Evolutionary conservation across 1,140 invertebrate genomes (phyloP).

Genomic region (Pseudomyrmex dendroicus): DNA sequence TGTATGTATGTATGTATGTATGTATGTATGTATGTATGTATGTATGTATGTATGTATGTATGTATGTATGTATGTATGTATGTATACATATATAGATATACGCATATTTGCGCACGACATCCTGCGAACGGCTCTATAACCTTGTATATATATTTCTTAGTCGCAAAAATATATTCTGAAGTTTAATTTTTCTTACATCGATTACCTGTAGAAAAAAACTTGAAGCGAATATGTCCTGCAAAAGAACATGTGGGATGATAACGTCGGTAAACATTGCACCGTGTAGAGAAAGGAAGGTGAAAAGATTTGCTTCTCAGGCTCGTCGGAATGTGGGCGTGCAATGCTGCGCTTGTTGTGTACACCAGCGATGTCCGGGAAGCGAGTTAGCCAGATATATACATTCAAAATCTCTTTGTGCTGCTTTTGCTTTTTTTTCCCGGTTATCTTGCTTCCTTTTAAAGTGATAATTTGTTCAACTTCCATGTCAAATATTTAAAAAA

Average conservation of each 20-base stretch:
- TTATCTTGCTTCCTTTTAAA: constrained; percentile 51
- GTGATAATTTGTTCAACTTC: constrained; percentile 57
- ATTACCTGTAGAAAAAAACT: constrained; percentile 23
- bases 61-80: too few species aligned
- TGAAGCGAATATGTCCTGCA: constrained; percentile 9
- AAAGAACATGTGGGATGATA: constrained; percentile 51
- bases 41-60: too few species aligned
- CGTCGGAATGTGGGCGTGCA: constrained; percentile 77
- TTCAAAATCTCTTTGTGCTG: background rate
- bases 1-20: too few species aligned
- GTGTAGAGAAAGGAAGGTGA: constrained; percentile 22
- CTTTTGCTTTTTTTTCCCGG: constrained; percentile 1
- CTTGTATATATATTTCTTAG: too few species aligned
- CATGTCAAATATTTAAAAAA: background rate
- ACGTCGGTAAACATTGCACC: constrained; percentile 50
- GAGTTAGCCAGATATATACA: background rate
- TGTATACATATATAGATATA: too few species aligned
- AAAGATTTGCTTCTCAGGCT: constrained; percentile 67
- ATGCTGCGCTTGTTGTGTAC: constrained; percentile 13
- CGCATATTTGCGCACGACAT: too few species aligned
- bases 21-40: too few species aligned
- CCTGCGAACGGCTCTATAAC: too few species aligned
- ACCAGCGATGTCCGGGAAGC: constrained; percentile 74
- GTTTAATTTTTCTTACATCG: constrained; percentile 16
- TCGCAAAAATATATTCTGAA: constrained; percentile 25